Percentiles rank a stretch among this genome's conserved stretches.
phyloP scores from a whole-genome alignment of 35 echinoderm and acorn worm species.

The Lytechinus variegatus region DNA sequence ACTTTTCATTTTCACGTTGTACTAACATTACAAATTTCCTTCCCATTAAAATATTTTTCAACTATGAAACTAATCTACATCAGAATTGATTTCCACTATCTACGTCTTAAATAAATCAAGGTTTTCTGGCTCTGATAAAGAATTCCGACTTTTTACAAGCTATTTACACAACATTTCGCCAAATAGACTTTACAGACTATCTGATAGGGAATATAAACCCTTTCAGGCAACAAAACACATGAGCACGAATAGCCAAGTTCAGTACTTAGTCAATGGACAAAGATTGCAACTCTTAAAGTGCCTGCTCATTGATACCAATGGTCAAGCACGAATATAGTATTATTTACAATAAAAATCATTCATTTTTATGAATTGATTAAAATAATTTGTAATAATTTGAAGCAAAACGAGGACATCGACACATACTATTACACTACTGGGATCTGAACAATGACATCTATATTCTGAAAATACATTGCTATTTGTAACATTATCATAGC shows the following conservation, averaged over 20 bases:
- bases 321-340: conserved; percentile 5
- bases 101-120: neutral
- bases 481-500: neutral
- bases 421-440: neutral
- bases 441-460: neutral
- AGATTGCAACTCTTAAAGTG: conserved; percentile 2
- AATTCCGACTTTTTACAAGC: conserved; percentile 4
- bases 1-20: neutral
- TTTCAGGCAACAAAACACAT: conserved; percentile 3
- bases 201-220: neutral
- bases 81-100: neutral
- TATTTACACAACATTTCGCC: neutral
- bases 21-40: neutral
- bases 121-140: conserved; percentile 3
- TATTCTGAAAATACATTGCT: neutral
- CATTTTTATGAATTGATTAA: neutral
- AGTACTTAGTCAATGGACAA: conserved; percentile 3
- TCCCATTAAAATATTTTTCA: neutral
- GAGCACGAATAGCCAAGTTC: neutral
- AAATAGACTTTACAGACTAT: neutral
- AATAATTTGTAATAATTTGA: neutral
- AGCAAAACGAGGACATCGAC: neutral
- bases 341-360: neutral
- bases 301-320: neutral
- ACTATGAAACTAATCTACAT: neutral